Conservation (phyloP, 2,888 invertebrate species). For the Hyppa rectilinea region DNA sequence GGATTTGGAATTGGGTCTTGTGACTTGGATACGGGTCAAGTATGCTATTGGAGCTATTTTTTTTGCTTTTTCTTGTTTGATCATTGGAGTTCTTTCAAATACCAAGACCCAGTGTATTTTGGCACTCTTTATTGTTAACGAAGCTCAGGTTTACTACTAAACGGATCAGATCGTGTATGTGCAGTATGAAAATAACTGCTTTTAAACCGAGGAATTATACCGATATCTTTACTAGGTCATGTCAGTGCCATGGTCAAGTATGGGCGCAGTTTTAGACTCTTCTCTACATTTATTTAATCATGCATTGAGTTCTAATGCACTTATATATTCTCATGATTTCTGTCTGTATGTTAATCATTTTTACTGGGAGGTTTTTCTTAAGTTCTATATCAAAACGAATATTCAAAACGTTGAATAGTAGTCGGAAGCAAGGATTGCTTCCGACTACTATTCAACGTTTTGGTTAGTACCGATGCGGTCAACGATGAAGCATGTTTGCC, state of each 20-base stretch:
- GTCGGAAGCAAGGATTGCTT: too few species aligned
- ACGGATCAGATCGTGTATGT: background rate
- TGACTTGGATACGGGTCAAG: slow-evolving; percentile 26
- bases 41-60: background rate
- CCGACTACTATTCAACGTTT: too few species aligned
- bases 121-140: background rate
- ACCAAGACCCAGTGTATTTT: background rate
- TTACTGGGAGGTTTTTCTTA: background rate
- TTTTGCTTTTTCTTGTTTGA: background rate
- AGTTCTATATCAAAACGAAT: too few species aligned
- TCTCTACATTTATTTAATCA: background rate
- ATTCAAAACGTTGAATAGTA: too few species aligned
- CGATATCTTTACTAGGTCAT: slow-evolving; percentile 7
- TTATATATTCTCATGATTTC: too few species aligned
- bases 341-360: background rate
- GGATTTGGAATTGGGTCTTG: slow-evolving; percentile 24
- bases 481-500: background rate
- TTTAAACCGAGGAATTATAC: too few species aligned
- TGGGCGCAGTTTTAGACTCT: background rate
- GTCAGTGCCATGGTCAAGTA: slow-evolving; percentile 1
- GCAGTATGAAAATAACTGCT: background rate
- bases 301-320: too few species aligned
- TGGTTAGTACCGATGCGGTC: background rate
- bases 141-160: background rate
- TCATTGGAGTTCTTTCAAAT: background rate